Evolutionary conservation across 1,140 invertebrate species (phyloP).

Genomic region (Drosophila trapezifrons): DNA sequence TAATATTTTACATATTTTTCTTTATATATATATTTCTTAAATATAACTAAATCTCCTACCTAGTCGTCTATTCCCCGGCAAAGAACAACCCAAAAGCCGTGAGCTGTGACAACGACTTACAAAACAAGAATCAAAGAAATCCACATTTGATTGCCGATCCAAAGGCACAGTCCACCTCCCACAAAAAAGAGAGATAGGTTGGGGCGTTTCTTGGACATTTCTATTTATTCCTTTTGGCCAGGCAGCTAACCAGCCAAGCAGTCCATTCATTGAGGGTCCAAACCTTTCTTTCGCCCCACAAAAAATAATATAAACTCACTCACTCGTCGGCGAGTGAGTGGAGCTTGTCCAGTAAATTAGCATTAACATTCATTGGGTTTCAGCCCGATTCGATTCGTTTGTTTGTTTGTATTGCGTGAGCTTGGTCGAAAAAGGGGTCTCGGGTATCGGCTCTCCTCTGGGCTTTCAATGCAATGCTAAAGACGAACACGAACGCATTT

Average conservation of each 20-base stretch:
- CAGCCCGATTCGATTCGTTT: constrained; percentile 18
- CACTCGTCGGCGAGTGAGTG: constrained; percentile 20
- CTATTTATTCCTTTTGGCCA: constrained; percentile 45
- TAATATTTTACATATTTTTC: background rate
- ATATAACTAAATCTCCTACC: too few relatives aligned
- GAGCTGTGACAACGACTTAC: constrained; percentile 2
- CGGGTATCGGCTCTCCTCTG: background rate
- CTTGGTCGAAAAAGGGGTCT: constrained; percentile 30
- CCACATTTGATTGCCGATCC: constrained; percentile 22
- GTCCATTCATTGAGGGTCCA: constrained; percentile 57
- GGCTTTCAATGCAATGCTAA: constrained; percentile 36
- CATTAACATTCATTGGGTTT: constrained; percentile 65
- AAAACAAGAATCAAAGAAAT: constrained; percentile 35
- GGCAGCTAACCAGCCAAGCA: too few relatives aligned
- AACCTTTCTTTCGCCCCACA: constrained; percentile 21
- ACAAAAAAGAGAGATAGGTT: constrained; percentile 11
- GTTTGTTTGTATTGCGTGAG: constrained; percentile 54
- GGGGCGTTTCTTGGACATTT: constrained; percentile 38
- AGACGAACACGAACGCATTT: constrained; percentile 60
- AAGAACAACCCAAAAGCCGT: background rate
- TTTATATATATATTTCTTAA: too few relatives aligned
- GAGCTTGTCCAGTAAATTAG: constrained; percentile 77
- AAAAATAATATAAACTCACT: constrained; percentile 19
- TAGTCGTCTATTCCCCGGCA: too few relatives aligned
- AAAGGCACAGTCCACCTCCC: constrained; percentile 23